Base-by-base conservation (phyloP, 2,113 vertebrate species). In the Lepisosteus oculatus region DNA sequence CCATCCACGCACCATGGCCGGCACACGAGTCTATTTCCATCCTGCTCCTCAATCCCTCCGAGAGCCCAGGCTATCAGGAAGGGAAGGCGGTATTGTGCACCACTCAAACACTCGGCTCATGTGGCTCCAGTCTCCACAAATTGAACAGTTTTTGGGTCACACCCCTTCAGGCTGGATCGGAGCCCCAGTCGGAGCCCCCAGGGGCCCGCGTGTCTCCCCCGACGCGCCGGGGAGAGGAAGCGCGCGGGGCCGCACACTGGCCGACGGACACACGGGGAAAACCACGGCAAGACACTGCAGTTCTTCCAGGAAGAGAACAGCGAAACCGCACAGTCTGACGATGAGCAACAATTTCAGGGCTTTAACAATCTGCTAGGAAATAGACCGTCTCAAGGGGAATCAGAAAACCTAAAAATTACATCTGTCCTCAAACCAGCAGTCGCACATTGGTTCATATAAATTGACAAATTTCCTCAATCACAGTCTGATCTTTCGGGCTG, bases 51-150 rank as follows among this genome's bases (percentile, higher is more conserved):
- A 64, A 74, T 68, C 63, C 79, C 77, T 70, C 74, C 73, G 77
- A 54, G 41, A 64, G 29, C 45, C 69, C 64, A 74, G 69, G 71
- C 69, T 69, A 69, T 79, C 67, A 78, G 76, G 76, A 78, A 76
- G 77, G 65, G 64, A 81, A 66, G 77, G 75, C 78, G 71, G 79
- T 68, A 81, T 83, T 78, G 70, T 76, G 79, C 74, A 78, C 68
- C 43, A 71, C 47, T 69, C 77, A 74, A 64, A 78, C 80, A 77
- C 84, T 85, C 83, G 78, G 81, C 85, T 87, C 82, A 89, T 90
- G 89, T 88, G 83, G 79, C 75, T 76, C 75, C 57, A 83, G 83
- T 81, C 84, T 79, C 77, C 82, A 79, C 82, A 87, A 87, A 83
- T 79, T 75, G 80, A 74, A 17, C 67, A 76, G 76, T 78, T 78